These are phyloP conservation scores for Todiramphus saurophagus DNA, from an alignment of 2,113 vertebrate species.

Conservation along the genomic window DNA sequence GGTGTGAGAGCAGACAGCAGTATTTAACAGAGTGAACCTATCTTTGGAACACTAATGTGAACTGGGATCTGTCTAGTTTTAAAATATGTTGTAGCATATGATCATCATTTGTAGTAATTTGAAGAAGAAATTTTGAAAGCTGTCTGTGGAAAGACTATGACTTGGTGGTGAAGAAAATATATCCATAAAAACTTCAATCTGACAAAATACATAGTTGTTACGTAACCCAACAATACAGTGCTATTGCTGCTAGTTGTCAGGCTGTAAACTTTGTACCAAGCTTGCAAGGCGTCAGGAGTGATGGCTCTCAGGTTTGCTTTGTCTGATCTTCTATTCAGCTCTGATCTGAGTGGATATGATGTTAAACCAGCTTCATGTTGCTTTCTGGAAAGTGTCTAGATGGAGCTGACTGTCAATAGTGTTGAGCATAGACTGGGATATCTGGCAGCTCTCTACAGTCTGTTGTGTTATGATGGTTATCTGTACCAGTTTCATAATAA, in stretches of 20 bases:
- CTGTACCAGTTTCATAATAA: neutral
- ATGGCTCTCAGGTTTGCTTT: neutral
- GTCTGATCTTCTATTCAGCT: neutral
- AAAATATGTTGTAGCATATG: neutral
- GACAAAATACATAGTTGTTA: neutral
- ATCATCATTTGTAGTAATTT: neutral
- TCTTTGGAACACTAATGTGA: neutral
- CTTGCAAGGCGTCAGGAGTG: neutral
- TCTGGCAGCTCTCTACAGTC: neutral
- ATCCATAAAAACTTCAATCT: neutral
- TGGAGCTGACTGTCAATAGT: neutral
- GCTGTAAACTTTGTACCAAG: neutral
- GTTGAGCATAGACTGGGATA: neutral
- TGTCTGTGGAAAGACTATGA: neutral
- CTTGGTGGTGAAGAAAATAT: neutral
- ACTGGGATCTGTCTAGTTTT: neutral
- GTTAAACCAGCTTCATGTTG: neutral
- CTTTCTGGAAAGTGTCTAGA: neutral
- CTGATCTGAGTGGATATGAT: neutral
- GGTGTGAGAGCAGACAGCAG: neutral
- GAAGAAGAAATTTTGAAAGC: neutral
- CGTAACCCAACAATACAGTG: neutral
- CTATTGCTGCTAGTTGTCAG: neutral
- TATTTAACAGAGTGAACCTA: neutral
- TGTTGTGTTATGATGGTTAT: neutral